These are phyloP conservation scores for Platygyra sinensis DNA, from an alignment of 64 coral and sea anemone genomes.

Conservation along the genomic window DNA sequence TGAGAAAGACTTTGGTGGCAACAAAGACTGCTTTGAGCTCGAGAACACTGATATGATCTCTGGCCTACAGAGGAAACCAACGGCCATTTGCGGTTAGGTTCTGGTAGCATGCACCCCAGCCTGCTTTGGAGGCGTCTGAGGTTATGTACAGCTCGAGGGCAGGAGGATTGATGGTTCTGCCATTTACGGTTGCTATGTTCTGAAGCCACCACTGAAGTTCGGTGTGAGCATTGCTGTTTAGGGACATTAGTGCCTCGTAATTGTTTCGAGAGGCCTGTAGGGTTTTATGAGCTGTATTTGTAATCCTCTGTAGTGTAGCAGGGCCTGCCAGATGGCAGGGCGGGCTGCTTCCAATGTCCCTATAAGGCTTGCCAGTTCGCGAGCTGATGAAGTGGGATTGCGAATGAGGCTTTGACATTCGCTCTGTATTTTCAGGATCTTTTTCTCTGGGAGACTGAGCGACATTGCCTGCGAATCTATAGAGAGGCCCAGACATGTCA, in stretches of 20 bases:
- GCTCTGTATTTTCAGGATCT: neutral
- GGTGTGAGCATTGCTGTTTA: constrained; percentile 31
- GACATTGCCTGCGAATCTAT: constrained; percentile 38
- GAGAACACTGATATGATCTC: too few relatives aligned
- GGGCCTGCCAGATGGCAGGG: constrained; percentile 27
- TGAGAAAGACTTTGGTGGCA: too few relatives aligned
- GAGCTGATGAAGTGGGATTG: neutral
- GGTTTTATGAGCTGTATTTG: constrained; percentile 47
- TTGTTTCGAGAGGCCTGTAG: constrained; percentile 19
- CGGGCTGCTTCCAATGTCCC: constrained; percentile 19
- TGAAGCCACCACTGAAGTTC: too few relatives aligned
- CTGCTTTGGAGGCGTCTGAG: too few relatives aligned
- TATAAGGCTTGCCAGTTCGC: constrained; percentile 19
- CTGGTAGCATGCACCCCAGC: too few relatives aligned
- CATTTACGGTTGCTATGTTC: too few relatives aligned
- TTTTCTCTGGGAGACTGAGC: too few relatives aligned
- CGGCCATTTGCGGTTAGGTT: too few relatives aligned
- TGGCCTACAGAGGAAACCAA: too few relatives aligned
- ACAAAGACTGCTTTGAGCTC: too few relatives aligned
- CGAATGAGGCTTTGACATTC: constrained; percentile 15
- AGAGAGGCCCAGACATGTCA: constrained; percentile 26
- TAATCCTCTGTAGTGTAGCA: constrained; percentile 6
- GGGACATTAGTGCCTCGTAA: constrained; percentile 20
- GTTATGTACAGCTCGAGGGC: too few relatives aligned
- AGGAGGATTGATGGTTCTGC: too few relatives aligned